These are phyloP conservation scores for Tychaedon coryphoeus DNA, from an alignment of 2,113 vertebrate genomes.

Conservation along the genomic window DNA sequence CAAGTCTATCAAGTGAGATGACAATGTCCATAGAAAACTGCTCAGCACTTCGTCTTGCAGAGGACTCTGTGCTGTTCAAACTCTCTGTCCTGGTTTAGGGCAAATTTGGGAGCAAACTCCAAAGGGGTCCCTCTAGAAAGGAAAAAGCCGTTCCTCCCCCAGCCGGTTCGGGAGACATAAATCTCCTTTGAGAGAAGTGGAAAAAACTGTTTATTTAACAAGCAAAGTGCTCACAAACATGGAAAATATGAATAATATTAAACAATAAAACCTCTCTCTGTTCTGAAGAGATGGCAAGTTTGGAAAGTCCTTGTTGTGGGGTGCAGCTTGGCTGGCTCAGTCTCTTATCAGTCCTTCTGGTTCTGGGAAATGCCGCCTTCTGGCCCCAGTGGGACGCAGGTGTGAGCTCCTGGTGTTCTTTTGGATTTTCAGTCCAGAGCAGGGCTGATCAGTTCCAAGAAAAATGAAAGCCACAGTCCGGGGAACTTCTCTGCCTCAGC, in stretches of 20 bases:
- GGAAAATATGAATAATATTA: background rate
- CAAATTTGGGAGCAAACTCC: background rate
- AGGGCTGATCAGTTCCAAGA: background rate
- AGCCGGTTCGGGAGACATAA: fast-evolving
- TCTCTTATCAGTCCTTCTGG: too few species aligned
- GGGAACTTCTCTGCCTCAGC: background rate
- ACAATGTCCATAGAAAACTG: background rate
- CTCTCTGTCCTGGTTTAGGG: background rate
- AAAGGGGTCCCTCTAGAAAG: background rate
- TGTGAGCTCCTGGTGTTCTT: background rate
- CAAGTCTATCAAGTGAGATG: background rate
- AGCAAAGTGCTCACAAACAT: background rate
- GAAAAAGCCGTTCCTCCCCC: background rate
- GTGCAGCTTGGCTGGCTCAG: too few species aligned
- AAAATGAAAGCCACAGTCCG: background rate
- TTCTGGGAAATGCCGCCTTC: too few species aligned
- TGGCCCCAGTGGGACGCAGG: too few species aligned
- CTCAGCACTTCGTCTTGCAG: background rate
- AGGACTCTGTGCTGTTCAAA: background rate
- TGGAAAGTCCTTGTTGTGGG: background rate
- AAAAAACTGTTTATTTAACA: background rate
- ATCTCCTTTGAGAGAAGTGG: background rate
- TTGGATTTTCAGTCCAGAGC: background rate
- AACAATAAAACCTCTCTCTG: background rate
- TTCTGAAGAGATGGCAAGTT: background rate